These are phyloP conservation scores for Lacanobia oleracea DNA, from an alignment of 2,888 invertebrate genomes.

Conservation along the genomic window DNA sequence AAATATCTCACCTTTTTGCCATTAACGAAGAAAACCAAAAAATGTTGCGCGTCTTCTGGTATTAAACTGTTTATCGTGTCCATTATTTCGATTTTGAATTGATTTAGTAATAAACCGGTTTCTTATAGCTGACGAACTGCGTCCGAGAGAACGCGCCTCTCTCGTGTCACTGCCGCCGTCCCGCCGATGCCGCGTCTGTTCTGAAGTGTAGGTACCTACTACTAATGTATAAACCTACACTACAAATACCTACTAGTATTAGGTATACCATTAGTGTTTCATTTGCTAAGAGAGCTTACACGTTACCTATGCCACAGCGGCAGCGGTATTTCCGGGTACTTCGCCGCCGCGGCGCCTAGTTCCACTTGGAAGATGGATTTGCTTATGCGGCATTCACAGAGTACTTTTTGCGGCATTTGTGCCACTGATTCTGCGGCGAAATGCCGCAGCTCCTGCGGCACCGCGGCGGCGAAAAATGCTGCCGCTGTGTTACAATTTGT, in stretches of 20 bases:
- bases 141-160: slow-evolving; percentile 57
- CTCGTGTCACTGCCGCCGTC: slow-evolving; percentile 62
- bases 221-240: not conserved
- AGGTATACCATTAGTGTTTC: not conserved
- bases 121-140: slow-evolving; percentile 16
- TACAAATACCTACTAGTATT: not conserved
- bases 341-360: no score
- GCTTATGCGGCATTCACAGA: no score
- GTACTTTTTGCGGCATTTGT: no score
- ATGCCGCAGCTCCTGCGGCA: no score
- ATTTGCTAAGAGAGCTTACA: not conserved
- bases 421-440: no score
- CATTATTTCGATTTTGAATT: slow-evolving; percentile 21
- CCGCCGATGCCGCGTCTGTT: slow-evolving; percentile 9
- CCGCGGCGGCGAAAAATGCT: no score
- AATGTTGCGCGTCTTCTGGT: slow-evolving; percentile 74
- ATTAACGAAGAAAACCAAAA: slow-evolving; percentile 91
- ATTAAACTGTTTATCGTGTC: slow-evolving; percentile 63
- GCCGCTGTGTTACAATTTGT: no score
- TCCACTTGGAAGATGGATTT: no score
- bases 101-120: slow-evolving; percentile 43
- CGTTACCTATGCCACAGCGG: no score
- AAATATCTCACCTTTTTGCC: slow-evolving; percentile 90
- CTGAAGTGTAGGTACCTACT: slow-evolving; percentile 3
- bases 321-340: no score